Percentiles rank a stretch among this genome's conserved stretches.
phyloP scores from a whole-genome alignment of 2,797 vertebrate species.

The Xiphorhynchus erythropygius region DNA sequence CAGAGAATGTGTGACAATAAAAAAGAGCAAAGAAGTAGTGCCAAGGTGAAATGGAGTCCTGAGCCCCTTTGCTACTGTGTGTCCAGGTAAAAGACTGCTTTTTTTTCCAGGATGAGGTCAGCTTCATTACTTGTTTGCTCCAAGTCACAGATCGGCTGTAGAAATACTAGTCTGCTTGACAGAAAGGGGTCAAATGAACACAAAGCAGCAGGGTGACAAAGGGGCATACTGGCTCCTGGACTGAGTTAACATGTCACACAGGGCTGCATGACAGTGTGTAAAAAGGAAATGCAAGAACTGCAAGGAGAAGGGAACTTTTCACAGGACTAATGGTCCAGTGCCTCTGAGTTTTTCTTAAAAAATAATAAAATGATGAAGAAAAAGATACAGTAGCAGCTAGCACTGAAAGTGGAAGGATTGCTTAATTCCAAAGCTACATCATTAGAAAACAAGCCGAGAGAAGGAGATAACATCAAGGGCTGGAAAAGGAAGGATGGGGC shows the following conservation, averaged over 20 bases:
- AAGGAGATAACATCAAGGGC: neutral
- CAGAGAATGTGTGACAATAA: neutral
- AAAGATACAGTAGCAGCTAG: neutral
- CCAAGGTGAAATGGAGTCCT: neutral
- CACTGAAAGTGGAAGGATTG: neutral
- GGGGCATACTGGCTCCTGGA: neutral
- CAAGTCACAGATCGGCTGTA: neutral
- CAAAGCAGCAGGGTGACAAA: neutral
- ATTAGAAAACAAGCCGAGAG: neutral
- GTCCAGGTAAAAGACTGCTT: neutral
- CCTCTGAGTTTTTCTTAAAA: neutral
- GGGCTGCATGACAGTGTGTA: fast-evolving
- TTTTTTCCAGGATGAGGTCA: neutral
- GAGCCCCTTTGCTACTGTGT: neutral
- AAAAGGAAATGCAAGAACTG: neutral
- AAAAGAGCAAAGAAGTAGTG: neutral
- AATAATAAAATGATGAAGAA: neutral
- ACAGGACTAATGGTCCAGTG: neutral
- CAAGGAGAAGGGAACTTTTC: neutral
- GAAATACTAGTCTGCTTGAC: neutral
- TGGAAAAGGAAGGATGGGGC: neutral
- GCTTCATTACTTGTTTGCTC: neutral
- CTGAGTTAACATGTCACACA: neutral
- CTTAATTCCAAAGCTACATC: neutral
- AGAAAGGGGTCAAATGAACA: conserved; percentile 12